phyloP scores from a whole-genome alignment of 2,888 invertebrate species.

The Trilocha varians region DNA sequence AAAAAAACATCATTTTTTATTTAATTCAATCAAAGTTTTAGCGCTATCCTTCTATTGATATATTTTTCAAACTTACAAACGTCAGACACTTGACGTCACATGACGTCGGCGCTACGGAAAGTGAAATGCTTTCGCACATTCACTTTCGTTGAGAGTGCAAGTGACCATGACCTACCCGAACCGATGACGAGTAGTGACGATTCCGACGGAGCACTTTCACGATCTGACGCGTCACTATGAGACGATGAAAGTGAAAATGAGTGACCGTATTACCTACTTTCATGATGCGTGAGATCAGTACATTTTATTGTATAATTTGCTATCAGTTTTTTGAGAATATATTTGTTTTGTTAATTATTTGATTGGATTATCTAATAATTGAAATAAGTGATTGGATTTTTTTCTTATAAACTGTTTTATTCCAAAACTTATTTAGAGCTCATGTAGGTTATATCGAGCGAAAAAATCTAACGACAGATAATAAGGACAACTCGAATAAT shows the following conservation, averaged over 20 bases:
- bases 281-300: constrained; percentile 21
- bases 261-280: constrained; percentile 22
- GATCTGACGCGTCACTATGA: constrained; percentile 11
- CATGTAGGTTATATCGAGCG: too few species aligned
- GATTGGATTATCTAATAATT: too few species aligned
- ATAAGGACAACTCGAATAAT: too few species aligned
- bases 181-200: constrained; percentile 17
- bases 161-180: constrained; percentile 37
- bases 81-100: neutral
- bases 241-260: constrained; percentile 23
- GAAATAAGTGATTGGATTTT: too few species aligned
- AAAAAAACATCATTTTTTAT: neutral
- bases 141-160: constrained; percentile 27
- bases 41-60: neutral
- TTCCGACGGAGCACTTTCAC: constrained; percentile 27
- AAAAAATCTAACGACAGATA: too few species aligned
- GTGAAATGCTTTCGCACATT: neutral
- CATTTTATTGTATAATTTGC: neutral
- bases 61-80: neutral
- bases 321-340: neutral
- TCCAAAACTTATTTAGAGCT: too few species aligned
- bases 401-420: too few species aligned
- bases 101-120: neutral
- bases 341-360: neutral
- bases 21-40: too few species aligned